Base-by-base conservation (phyloP, 2,888 invertebrate species). In the Tanypteryx hageni region DNA sequence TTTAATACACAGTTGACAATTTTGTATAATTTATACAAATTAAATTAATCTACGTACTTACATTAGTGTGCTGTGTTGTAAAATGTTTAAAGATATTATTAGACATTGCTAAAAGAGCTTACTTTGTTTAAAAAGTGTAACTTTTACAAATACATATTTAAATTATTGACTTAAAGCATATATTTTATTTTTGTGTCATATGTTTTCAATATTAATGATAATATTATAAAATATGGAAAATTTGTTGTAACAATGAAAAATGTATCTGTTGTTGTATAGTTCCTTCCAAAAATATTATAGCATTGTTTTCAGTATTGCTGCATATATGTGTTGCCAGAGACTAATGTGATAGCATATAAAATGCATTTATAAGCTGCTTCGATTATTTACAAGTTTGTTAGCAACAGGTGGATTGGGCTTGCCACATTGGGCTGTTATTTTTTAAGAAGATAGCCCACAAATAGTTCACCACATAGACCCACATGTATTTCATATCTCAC, bases 281-380 rank as follows among this genome's bases (percentile, higher is more conserved):
- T 44, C 44, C 44, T 44, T 44, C 44, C 44, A 44, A 5, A 44
- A 27, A 27, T 76, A 76, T 44, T 44, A 44, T 44, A 44, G 3
- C 5, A n/a, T 76, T 76, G 27, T 76, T 76, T 76, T 76, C 22
- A 76, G 76, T 27, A 76, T 76, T 76, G 22, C 44, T 44, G 44
- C 44, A 44, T 44, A 44, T 44, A 44, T 76, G 27, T 22, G 76
- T 76, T 22, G 22, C 76, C 76, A 22, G 9, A 44, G 44, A 76
- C 22, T 27, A 76, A 76, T 76, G 76, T 76, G 76, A 76, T 76
- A 76, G 76, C 76, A 76, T 76, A 76, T 22, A 44, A 76, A 76
- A 76, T 76, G 76, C 76, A 27, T 76, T 76, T 76, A 76, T 27
- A 27, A 44, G 44, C 44, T 44, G 9, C 76, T 76, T 27, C n/a